Evolutionary conservation across 2,797 vertebrate species (phyloP).

Genomic region (Miichthys miiuy): DNA sequence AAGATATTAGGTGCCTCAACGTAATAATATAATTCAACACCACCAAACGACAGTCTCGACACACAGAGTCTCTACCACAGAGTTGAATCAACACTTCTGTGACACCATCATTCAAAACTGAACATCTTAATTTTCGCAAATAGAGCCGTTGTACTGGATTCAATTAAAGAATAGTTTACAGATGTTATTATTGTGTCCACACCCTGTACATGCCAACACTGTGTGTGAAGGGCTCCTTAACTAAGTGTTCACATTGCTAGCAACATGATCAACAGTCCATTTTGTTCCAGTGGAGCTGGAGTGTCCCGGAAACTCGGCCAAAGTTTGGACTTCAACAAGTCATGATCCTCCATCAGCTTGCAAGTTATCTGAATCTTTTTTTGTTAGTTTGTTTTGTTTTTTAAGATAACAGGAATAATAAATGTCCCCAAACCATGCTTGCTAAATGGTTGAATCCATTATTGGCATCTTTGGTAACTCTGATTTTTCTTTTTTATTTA

Average conservation of each 20-base stretch:
- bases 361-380: conserved; percentile 11
- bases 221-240: conserved; percentile 71
- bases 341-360: conserved; percentile 27
- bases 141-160: conserved; percentile 8
- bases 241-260: conserved; percentile 32
- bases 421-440: conserved; percentile 7
- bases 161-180: conserved; percentile 7
- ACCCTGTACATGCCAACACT: conserved; percentile 54
- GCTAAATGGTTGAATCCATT: conserved; percentile 25
- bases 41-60: not conserved
- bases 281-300: conserved; percentile 28
- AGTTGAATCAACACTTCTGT: conserved; percentile 15
- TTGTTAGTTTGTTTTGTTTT: not conserved
- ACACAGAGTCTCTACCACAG: not conserved
- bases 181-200: conserved; percentile 35
- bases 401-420: conserved; percentile 26
- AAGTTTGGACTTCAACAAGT: not conserved
- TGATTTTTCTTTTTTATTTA: conserved; percentile 1
- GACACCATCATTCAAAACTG: not conserved
- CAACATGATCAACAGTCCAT: conserved; percentile 25
- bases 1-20: conserved; percentile 12
- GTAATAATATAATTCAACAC: not conserved
- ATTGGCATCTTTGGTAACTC: not conserved
- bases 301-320: conserved; percentile 13
- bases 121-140: conserved; percentile 15